Percentiles rank a stretch among this genome's conserved stretches.
Conservation (phyloP, 2,113 vertebrate species). For the Hystrix brachyura region DNA sequence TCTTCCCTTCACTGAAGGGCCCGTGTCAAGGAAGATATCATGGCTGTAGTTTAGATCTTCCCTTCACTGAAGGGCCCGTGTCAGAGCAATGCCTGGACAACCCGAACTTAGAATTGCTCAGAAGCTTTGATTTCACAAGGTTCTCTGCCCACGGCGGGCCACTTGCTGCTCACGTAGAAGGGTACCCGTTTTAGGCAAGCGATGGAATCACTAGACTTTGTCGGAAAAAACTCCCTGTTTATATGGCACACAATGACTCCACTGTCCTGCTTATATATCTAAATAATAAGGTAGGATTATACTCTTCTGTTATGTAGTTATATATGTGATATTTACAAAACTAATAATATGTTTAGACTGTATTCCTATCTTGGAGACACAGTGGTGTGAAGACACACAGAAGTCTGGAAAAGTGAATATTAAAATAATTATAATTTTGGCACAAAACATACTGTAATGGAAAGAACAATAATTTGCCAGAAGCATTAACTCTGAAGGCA, state of each 20-base stretch:
- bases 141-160: no score
- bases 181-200: background rate
- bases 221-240: background rate
- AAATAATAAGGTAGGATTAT: background rate
- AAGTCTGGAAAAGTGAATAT: background rate
- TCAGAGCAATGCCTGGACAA: background rate
- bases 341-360: background rate
- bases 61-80: background rate
- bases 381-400: background rate
- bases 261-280: slow-evolving; percentile 1
- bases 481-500: background rate
- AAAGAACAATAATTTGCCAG: background rate
- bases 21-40: background rate
- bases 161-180: background rate
- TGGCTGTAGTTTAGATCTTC: background rate
- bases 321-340: background rate
- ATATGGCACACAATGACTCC: background rate
- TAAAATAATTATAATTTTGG: background rate
- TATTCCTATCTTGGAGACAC: background rate
- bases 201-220: background rate
- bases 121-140: background rate
- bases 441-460: background rate
- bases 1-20: background rate
- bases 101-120: background rate
- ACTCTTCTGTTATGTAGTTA: background rate